Evolutionary conservation across 2,113 vertebrate species (phyloP).

Genomic region (Catharus bicknelli): DNA sequence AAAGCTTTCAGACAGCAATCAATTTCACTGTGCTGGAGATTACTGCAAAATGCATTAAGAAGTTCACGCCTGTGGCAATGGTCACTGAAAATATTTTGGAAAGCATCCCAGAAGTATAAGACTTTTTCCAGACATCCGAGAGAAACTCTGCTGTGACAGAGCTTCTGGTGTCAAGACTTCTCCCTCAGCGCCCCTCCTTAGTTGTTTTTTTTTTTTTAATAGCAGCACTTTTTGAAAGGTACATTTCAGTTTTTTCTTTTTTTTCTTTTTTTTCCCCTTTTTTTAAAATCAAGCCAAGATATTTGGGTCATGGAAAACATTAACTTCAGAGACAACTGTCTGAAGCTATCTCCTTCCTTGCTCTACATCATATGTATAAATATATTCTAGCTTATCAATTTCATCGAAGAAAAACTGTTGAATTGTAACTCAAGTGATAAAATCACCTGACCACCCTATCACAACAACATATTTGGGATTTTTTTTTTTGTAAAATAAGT

Average conservation of each 20-base stretch:
- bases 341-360: neutral
- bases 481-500: neutral
- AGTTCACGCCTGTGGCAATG: conserved; percentile 73
- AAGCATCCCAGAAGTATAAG: conserved; percentile 74
- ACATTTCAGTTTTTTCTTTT: neutral
- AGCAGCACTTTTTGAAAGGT: conserved; percentile 39
- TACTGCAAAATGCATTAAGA: conserved; percentile 80
- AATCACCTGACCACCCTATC: neutral
- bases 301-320: conserved; percentile 59
- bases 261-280: neutral
- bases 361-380: neutral
- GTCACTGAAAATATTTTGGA: conserved; percentile 73
- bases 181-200: neutral
- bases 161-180: conserved; percentile 54
- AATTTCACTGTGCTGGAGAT: conserved; percentile 56
- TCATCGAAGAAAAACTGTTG: neutral
- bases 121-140: conserved; percentile 77
- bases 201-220: neutral
- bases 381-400: neutral
- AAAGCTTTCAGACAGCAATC: conserved; percentile 75
- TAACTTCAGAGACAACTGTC: neutral
- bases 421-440: neutral
- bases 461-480: neutral
- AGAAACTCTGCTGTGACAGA: conserved; percentile 67
- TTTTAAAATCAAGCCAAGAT: neutral